phyloP scores from a whole-genome alignment of 1,140 invertebrate species.

The Gonioctena quinquepunctata region DNA sequence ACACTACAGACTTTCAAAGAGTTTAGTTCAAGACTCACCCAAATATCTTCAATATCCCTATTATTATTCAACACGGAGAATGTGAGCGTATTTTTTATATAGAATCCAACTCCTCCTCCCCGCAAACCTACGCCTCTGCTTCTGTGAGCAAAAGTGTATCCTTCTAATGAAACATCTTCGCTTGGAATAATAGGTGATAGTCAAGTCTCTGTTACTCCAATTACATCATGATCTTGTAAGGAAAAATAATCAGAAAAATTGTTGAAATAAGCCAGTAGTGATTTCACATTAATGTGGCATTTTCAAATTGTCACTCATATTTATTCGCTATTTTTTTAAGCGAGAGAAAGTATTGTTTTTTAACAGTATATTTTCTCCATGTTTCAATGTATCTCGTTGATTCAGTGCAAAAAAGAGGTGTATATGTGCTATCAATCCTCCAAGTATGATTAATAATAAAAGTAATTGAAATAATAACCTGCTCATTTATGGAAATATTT shows the following conservation, averaged over 20 bases:
- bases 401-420: no score
- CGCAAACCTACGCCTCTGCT: neutral
- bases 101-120: no score
- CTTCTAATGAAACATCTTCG: neutral
- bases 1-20: no score
- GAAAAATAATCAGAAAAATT: no score
- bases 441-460: neutral
- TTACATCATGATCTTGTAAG: neutral
- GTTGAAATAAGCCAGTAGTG: neutral
- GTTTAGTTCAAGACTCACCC: no score
- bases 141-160: neutral
- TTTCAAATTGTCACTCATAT: neutral
- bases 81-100: no score
- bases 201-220: neutral
- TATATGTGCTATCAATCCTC: neutral
- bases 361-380: neutral
- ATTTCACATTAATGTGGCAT: neutral
- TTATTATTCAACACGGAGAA: no score
- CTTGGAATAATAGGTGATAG: neutral
- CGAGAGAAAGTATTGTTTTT: neutral
- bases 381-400: neutral
- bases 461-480: neutral
- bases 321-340: neutral
- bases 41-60: no score
- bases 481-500: neutral